phyloP scores from a whole-genome alignment of 2,888 invertebrate genomes.

The Drosophila colorata region DNA sequence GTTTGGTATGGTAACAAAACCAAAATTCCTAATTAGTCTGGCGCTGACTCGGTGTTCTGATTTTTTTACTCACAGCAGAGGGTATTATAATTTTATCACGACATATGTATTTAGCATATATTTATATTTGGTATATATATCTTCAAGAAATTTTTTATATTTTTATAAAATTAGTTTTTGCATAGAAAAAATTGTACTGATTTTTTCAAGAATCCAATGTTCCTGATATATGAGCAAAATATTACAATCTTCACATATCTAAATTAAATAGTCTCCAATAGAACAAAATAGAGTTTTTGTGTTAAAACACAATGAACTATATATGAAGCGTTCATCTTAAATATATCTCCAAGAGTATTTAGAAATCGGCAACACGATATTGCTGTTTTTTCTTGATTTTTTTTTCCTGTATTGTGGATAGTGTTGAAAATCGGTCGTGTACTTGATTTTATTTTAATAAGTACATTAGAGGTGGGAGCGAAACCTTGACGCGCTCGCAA shows the following conservation, averaged over 20 bases:
- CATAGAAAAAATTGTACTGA: too few relatives aligned
- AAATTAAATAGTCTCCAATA: too few relatives aligned
- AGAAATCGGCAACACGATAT: not conserved
- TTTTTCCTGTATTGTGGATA: slow-evolving; percentile 5
- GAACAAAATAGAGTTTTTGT: too few relatives aligned
- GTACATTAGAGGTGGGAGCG: slow-evolving; percentile 23
- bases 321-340: too few relatives aligned
- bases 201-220: too few relatives aligned
- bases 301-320: too few relatives aligned
- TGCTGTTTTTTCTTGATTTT: too few relatives aligned
- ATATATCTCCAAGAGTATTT: not conserved
- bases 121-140: not conserved
- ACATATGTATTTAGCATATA: not conserved
- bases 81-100: not conserved
- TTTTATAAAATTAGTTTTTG: too few relatives aligned
- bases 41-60: slow-evolving; percentile 11
- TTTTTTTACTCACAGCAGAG: not conserved
- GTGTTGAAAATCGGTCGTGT: slow-evolving; percentile 52
- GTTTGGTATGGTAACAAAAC: slow-evolving; percentile 28
- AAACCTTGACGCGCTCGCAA: slow-evolving; percentile 51
- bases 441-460: slow-evolving; percentile 76
- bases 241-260: too few relatives aligned
- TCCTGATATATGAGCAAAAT: too few relatives aligned
- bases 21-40: slow-evolving; percentile 65
- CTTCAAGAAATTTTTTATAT: too few relatives aligned